These are phyloP conservation scores for Tragopan temminckii DNA, from an alignment of 2,797 vertebrate species.

Conservation along the genomic window DNA sequence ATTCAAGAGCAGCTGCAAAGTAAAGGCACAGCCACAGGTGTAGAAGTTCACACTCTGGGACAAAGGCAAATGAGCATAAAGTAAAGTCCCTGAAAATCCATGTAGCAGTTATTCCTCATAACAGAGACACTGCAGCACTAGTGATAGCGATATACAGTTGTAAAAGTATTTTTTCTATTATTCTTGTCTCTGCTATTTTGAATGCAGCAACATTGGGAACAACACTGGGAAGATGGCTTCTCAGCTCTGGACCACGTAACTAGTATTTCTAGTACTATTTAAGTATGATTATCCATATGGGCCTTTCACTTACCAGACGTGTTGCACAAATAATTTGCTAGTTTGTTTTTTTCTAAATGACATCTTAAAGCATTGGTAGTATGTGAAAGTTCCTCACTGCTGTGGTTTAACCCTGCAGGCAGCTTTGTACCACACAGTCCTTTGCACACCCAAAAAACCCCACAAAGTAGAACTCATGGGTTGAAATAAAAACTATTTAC, in stretches of 20 bases:
- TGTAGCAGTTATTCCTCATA: background rate
- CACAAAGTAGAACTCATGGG: too few relatives aligned
- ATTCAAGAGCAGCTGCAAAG: background rate
- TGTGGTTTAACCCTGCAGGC: too few relatives aligned
- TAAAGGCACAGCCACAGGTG: background rate
- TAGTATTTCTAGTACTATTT: background rate
- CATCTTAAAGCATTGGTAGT: background rate
- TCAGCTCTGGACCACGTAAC: background rate
- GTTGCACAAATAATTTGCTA: background rate
- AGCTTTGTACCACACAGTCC: too few relatives aligned
- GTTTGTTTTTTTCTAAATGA: background rate
- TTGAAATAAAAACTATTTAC: too few relatives aligned
- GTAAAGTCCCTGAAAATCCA: background rate
- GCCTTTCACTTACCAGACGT: background rate
- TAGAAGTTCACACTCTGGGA: background rate
- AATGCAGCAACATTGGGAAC: background rate
- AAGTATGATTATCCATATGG: background rate
- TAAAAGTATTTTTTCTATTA: background rate
- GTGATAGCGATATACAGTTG: background rate
- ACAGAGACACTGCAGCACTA: background rate
- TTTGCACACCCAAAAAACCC: too few relatives aligned
- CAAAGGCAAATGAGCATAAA: background rate
- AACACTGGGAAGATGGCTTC: background rate
- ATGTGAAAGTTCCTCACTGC: background rate
- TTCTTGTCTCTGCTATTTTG: background rate